Evolutionary conservation across 2,888 invertebrate genomes (phyloP).

Genomic region (Ormyrus pomaceus): DNA sequence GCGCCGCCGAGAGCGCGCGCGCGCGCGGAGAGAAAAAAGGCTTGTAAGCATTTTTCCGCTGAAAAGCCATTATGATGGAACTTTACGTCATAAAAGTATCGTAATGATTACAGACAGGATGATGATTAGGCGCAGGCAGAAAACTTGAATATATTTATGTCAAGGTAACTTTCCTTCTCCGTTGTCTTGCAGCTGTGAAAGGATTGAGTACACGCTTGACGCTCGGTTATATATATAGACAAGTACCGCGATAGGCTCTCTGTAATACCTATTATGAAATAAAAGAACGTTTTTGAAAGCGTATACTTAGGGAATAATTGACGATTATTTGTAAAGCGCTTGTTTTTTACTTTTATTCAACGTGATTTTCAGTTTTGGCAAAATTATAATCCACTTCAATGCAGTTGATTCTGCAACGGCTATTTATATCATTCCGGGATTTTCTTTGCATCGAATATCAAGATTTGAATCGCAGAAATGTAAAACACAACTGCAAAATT

Average conservation of each 20-base stretch:
- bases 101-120: conserved; percentile 29
- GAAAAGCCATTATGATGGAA: conserved; percentile 19
- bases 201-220: conserved; percentile 43
- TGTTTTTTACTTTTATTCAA: too few relatives aligned
- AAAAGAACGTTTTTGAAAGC: too few relatives aligned
- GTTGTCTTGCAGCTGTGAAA: conserved; percentile 45
- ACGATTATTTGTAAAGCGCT: too few relatives aligned
- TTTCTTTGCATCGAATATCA: too few relatives aligned
- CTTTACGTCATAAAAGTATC: conserved; percentile 41
- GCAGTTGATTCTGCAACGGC: too few relatives aligned
- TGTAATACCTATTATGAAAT: background rate
- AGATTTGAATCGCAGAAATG: too few relatives aligned
- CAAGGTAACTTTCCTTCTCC: conserved; percentile 55
- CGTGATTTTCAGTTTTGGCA: too few relatives aligned
- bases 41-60: conserved; percentile 8
- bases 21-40: conserved; percentile 8
- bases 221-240: conserved; percentile 1
- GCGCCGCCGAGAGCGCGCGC: conserved; percentile 3
- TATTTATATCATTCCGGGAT: too few relatives aligned
- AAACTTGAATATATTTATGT: conserved; percentile 52
- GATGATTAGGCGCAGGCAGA: conserved; percentile 41
- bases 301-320: too few relatives aligned
- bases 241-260: conserved; percentile 20
- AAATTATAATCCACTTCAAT: too few relatives aligned
- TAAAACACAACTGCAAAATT: too few relatives aligned